phyloP scores from a whole-genome alignment of 2,797 vertebrate species.

The Molossus alvarezi region DNA sequence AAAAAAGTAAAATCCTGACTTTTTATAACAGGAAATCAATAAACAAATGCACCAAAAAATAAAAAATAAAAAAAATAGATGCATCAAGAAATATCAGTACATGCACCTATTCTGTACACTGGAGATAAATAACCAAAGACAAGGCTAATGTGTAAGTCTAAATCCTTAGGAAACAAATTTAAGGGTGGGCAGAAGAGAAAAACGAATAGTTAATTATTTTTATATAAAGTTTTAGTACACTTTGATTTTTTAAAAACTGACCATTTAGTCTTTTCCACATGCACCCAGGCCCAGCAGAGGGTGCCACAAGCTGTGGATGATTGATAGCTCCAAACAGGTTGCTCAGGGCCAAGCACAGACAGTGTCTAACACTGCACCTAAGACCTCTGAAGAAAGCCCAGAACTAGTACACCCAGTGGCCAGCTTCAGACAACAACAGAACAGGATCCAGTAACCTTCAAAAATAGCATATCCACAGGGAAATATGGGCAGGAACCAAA shows the following conservation, averaged over 20 bases:
- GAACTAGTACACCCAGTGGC: too few species aligned
- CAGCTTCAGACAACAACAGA: too few species aligned
- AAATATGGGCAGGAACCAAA: too few species aligned
- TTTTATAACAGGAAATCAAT: conserved; percentile 32
- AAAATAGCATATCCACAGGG: too few species aligned
- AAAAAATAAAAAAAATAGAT: not conserved
- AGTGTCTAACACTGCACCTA: too few species aligned
- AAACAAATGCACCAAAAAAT: not conserved
- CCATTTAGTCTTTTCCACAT: too few species aligned
- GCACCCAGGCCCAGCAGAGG: too few species aligned
- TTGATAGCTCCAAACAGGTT: too few species aligned
- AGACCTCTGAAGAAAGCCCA: too few species aligned
- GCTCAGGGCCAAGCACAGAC: too few species aligned
- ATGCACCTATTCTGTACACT: not conserved
- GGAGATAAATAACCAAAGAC: not conserved
- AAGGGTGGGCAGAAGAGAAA: not conserved
- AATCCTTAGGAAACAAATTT: not conserved
- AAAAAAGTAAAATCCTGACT: not conserved
- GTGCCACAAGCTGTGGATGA: too few species aligned
- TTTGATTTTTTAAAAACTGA: not conserved
- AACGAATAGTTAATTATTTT: not conserved
- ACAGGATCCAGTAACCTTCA: too few species aligned
- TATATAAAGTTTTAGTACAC: not conserved
- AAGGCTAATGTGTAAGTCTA: not conserved
- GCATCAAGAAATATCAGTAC: not conserved